Conservation (phyloP, 30 jellyfish, hydroid and myxozoan species). For the Chrysaora quinquecirrha region DNA sequence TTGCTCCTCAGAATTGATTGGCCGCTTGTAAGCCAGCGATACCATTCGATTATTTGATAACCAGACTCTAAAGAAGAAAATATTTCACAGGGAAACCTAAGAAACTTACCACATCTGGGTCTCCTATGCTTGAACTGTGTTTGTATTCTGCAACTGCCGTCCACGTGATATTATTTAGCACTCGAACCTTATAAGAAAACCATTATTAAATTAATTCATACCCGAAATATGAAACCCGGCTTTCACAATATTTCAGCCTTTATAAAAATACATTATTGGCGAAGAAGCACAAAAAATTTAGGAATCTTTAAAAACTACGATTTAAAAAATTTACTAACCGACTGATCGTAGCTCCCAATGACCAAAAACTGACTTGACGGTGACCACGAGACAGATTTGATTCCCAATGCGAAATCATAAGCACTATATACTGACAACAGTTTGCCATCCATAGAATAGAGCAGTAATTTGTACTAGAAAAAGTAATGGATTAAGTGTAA, state of each 20-base stretch:
- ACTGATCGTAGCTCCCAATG: conserved; percentile 94
- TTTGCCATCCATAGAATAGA: conserved; percentile 91
- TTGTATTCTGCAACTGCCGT: conserved; percentile 77
- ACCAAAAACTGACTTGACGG: conserved; percentile 91
- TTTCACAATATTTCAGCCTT: no score
- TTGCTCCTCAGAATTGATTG: no score
- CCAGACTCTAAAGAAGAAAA: no score
- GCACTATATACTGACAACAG: conserved; percentile 79
- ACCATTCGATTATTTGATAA: no score
- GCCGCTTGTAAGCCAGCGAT: no score
- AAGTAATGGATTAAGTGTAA: background rate
- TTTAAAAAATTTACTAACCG: no score
- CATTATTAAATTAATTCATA: no score
- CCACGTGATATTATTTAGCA: conserved; percentile 92
- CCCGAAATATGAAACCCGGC: no score
- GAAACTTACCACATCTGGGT: conserved; percentile 74
- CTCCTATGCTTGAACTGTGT: conserved; percentile 76
- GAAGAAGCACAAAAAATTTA: no score
- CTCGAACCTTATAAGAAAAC: conserved; percentile 74
- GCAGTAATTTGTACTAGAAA: conserved; percentile 80
- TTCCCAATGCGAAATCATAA: conserved; percentile 90
- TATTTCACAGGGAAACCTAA: background rate
- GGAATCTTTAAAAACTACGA: no score
- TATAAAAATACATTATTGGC: no score
- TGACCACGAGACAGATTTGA: conserved; percentile 95